Evolutionary conservation across 2,888 invertebrate genomes (phyloP).

Genomic region (Eustalomyia histrio): DNA sequence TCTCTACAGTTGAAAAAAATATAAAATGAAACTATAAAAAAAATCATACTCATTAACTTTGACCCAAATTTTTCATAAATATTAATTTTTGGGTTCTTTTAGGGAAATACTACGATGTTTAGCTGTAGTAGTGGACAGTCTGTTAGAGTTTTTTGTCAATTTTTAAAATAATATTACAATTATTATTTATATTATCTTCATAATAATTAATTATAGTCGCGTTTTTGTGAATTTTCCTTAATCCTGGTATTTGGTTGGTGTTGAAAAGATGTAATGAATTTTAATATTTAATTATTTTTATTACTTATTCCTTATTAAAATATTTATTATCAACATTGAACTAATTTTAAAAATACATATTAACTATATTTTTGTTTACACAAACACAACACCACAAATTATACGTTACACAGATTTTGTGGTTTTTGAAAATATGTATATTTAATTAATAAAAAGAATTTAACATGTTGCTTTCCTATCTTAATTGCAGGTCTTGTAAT

Average conservation of each 20-base stretch:
- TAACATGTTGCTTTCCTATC: conserved; percentile 42
- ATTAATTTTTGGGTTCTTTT: conserved; percentile 7
- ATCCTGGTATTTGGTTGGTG: background rate
- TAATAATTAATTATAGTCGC: conserved; percentile 33
- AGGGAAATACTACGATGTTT: background rate
- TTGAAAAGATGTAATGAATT: conserved; percentile 26
- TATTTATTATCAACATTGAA: conserved; percentile 6
- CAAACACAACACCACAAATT: conserved; percentile 45
- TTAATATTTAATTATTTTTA: conserved; percentile 6
- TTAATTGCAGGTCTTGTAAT: conserved; percentile 12
- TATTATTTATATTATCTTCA: conserved; percentile 16
- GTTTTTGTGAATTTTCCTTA: background rate
- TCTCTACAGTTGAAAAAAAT: conserved; percentile 15
- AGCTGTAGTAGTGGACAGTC: background rate
- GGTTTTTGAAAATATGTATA: conserved; percentile 29
- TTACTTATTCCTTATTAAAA: conserved; percentile 13
- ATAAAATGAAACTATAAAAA: conserved; percentile 13
- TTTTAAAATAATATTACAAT: conserved; percentile 11
- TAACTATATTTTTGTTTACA: conserved; percentile 27
- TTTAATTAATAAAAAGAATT: conserved; percentile 31
- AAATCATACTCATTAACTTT: conserved; percentile 53
- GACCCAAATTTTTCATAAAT: conserved; percentile 33
- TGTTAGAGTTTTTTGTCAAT: background rate
- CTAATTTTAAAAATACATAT: conserved; percentile 8
- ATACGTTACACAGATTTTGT: conserved; percentile 55